Conservation (phyloP, 2,888 invertebrate species). For the Leistus spinibarbis region DNA sequence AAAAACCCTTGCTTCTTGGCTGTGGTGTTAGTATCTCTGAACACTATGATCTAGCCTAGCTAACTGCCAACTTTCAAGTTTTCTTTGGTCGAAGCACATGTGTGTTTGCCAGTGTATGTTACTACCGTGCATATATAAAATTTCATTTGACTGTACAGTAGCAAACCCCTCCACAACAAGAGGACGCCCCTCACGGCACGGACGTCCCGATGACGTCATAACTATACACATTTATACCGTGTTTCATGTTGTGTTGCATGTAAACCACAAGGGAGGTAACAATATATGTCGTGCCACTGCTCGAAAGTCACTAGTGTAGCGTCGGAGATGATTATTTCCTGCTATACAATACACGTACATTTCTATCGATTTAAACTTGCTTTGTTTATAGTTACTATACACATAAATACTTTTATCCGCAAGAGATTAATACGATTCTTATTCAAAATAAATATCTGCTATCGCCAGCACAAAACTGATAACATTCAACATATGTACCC, state of each 20-base stretch:
- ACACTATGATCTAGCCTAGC: background rate
- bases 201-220: constrained; percentile 23
- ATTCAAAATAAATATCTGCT: too few relatives aligned
- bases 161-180: constrained; percentile 1
- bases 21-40: background rate
- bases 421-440: too few relatives aligned
- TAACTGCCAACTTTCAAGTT: background rate
- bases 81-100: background rate
- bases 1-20: constrained; percentile 5
- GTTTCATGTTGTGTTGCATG: background rate
- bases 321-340: background rate
- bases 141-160: constrained; percentile 11
- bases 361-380: too few relatives aligned
- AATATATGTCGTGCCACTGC: background rate
- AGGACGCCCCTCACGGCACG: background rate
- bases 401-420: too few relatives aligned
- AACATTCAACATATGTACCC: too few relatives aligned
- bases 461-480: too few relatives aligned
- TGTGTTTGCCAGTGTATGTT: background rate
- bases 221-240: background rate
- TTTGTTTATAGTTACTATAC: too few relatives aligned
- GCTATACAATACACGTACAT: background rate
- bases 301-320: background rate
- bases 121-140: constrained; percentile 17
- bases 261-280: background rate